These are phyloP conservation scores for Typhlichthys eigenmanni DNA, from an alignment of 2,797 vertebrate genomes.

Conservation along the genomic window DNA sequence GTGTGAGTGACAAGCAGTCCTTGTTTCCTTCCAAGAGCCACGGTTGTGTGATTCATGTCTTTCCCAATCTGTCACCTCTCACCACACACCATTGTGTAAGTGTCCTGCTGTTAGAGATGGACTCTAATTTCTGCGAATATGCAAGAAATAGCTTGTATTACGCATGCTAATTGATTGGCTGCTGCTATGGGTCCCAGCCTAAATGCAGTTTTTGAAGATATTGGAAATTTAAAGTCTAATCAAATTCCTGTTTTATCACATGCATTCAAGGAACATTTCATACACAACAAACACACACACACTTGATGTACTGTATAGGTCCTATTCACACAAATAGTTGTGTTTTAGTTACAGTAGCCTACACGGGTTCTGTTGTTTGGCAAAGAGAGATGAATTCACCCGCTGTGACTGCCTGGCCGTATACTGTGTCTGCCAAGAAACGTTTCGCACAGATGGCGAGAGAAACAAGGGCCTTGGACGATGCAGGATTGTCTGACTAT, in stretches of 20 bases:
- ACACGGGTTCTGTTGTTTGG: conserved; percentile 55
- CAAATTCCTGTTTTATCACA: too few relatives aligned
- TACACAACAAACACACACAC: background rate
- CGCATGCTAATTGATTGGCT: too few relatives aligned
- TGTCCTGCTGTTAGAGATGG: background rate
- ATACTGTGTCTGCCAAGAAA: conserved; percentile 64
- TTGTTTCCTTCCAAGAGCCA: conserved; percentile 50
- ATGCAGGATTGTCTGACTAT: conserved; percentile 52
- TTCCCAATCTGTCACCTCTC: conserved; percentile 52
- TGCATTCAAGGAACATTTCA: too few relatives aligned
- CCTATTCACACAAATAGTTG: conserved; percentile 22
- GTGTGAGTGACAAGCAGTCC: conserved; percentile 60
- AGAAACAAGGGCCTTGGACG: conserved; percentile 52
- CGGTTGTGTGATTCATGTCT: conserved; percentile 64
- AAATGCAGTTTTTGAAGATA: background rate
- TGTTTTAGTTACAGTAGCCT: conserved; percentile 27
- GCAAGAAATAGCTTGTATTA: background rate
- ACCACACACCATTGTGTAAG: background rate
- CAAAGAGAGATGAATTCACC: conserved; percentile 62
- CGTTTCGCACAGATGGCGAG: conserved; percentile 66
- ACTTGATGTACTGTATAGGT: conserved; percentile 18
- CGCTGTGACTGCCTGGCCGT: conserved; percentile 71
- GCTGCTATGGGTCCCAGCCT: background rate
- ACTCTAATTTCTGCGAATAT: too few relatives aligned
- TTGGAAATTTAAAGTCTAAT: background rate